A percentile compares a stretch with the other conserved stretches of the same genome.
Evolutionary conservation across 2,888 invertebrate species (phyloP).

Genomic region (Dasypogon diadema): DNA sequence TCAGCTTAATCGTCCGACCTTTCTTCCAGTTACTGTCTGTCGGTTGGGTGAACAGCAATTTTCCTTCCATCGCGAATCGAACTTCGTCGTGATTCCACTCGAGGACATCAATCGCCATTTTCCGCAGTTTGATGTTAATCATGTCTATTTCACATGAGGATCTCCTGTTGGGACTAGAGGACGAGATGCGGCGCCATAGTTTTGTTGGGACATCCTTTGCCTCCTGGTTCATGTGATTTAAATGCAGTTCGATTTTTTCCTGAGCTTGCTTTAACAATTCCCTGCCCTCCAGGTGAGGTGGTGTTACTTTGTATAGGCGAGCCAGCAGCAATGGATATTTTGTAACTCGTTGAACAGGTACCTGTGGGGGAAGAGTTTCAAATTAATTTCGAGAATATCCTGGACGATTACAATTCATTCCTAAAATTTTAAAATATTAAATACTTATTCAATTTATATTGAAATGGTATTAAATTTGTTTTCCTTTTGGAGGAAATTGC

Average conservation of each 20-base stretch:
- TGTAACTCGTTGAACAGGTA: constrained; percentile 96
- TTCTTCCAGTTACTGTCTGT: constrained; percentile 93
- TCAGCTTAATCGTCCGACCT: constrained; percentile 88
- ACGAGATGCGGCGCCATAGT: constrained; percentile 89
- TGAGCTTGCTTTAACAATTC: constrained; percentile 89
- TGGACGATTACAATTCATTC: no score
- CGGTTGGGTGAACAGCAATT: constrained; percentile 87
- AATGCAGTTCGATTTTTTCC: constrained; percentile 90
- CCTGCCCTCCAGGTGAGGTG: constrained; percentile 83
- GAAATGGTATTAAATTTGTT: no score
- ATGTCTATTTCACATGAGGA: constrained; percentile 88
- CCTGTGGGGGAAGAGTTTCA: constrained; percentile 69
- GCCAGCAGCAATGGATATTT: constrained; percentile 94
- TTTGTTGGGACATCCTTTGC: constrained; percentile 92
- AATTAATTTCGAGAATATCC: no score
- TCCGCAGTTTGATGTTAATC: constrained; percentile 88
- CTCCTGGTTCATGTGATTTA: constrained; percentile 94
- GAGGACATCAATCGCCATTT: constrained; percentile 92
- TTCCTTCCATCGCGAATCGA: constrained; percentile 90
- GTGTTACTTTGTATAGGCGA: constrained; percentile 90
- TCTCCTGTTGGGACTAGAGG: constrained; percentile 76
- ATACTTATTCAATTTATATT: no score
- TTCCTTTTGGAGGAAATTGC: no score
- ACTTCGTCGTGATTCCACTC: constrained; percentile 96
- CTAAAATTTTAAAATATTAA: no score